These are phyloP conservation scores for Drosophila setifemur DNA, from an alignment of 1,140 invertebrate species.

Conservation along the genomic window DNA sequence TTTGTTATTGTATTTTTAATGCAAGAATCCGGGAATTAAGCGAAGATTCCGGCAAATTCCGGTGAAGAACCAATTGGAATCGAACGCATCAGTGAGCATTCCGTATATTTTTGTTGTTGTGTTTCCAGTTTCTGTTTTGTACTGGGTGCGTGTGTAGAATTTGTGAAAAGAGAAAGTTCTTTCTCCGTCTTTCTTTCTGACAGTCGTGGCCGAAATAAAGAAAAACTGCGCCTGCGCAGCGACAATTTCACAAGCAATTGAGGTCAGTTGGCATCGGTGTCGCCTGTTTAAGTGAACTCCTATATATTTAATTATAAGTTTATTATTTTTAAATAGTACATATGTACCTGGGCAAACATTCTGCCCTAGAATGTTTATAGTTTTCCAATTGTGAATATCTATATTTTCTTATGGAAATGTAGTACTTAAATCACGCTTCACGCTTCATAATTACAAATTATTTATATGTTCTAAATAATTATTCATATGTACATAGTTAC, in stretches of 20 bases:
- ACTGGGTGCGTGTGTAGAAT: conserved; percentile 62
- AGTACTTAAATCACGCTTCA: too few species aligned
- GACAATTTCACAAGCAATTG: conserved; percentile 36
- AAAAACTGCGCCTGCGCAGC: conserved; percentile 36
- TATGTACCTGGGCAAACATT: too few species aligned
- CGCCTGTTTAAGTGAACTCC: not conserved
- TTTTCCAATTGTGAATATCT: too few species aligned
- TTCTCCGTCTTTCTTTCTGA: not conserved
- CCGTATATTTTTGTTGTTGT: conserved; percentile 1
- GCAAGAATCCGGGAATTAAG: not conserved
- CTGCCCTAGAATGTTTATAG: too few species aligned
- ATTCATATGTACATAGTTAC: too few species aligned
- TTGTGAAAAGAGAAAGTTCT: conserved; percentile 79
- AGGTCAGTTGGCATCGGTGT: conserved; percentile 13
- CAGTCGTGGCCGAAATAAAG: conserved; percentile 18
- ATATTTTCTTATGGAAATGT: too few species aligned
- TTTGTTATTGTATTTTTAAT: too few species aligned
- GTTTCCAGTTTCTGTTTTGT: conserved; percentile 17
- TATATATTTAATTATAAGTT: not conserved
- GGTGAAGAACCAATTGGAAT: conserved; percentile 27
- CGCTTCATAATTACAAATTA: too few species aligned
- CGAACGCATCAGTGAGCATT: conserved; percentile 26
- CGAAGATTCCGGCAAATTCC: too few species aligned
- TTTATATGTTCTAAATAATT: too few species aligned
- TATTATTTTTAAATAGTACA: not conserved